These are phyloP conservation scores for Herpailurus yagouaroundi DNA, from an alignment of 2,113 vertebrate genomes.

Conservation along the genomic window DNA sequence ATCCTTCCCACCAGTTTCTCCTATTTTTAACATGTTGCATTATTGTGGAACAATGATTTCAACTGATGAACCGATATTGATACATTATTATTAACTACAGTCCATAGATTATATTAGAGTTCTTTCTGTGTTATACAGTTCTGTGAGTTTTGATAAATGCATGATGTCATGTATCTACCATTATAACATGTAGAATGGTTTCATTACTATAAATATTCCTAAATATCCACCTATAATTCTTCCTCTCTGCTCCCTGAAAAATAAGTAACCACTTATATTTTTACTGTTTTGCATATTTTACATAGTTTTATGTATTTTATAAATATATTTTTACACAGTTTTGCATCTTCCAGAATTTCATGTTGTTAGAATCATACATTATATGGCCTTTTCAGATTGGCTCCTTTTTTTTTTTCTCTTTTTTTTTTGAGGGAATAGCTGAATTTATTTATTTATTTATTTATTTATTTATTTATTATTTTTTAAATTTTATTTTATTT, in stretches of 20 bases:
- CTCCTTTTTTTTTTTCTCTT: not conserved
- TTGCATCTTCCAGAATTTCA: not conserved
- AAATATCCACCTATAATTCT: not conserved
- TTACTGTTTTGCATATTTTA: not conserved
- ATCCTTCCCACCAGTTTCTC: not conserved
- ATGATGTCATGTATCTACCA: not conserved
- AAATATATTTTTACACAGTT: not conserved
- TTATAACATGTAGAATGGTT: not conserved
- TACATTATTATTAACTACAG: not conserved
- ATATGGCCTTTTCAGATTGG: not conserved
- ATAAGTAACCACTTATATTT: not conserved
- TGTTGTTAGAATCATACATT: not conserved
- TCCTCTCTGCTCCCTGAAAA: not conserved
- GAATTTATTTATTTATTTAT: too few species aligned
- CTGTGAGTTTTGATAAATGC: not conserved
- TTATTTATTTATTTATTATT: too few species aligned
- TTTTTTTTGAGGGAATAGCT: too few species aligned
- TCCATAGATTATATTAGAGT: not conserved
- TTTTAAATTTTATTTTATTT: too few species aligned
- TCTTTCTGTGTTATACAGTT: not conserved
- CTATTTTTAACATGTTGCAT: not conserved
- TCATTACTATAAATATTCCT: not conserved
- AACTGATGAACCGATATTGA: not conserved
- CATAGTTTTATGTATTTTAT: too few species aligned
- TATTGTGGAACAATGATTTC: not conserved